These are phyloP conservation scores for Calliopum simillimum DNA, from an alignment of 2,888 invertebrate species.

Conservation along the genomic window DNA sequence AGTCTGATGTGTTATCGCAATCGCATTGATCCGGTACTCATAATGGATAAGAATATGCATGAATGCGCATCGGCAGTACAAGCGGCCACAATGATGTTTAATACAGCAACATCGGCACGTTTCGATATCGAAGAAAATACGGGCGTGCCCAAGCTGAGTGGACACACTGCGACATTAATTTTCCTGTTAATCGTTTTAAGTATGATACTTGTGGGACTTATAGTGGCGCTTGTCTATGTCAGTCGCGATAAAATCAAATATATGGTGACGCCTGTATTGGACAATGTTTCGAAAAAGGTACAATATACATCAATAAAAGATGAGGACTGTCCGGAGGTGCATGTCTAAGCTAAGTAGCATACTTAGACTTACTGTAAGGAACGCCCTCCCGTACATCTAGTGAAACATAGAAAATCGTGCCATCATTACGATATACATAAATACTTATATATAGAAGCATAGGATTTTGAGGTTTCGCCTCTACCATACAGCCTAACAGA, in stretches of 20 bases:
- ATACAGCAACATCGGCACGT: slow-evolving; percentile 51
- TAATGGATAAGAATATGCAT: slow-evolving; percentile 58
- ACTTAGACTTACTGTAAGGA: too few relatives aligned
- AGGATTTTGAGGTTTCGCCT: too few relatives aligned
- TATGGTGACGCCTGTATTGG: slow-evolving; percentile 73
- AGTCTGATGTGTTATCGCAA: slow-evolving; percentile 69
- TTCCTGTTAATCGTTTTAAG: slow-evolving; percentile 70
- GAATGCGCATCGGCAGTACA: slow-evolving; percentile 60
- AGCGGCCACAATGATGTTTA: slow-evolving; percentile 59
- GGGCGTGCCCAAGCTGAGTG: slow-evolving; percentile 45
- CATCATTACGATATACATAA: too few relatives aligned
- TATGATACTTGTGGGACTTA: slow-evolving; percentile 70
- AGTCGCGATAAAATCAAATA: slow-evolving; percentile 72
- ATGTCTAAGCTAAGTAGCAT: slow-evolving; percentile 55
- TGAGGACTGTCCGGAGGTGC: slow-evolving; percentile 69
- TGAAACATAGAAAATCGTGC: too few relatives aligned
- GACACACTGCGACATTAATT: slow-evolving; percentile 65
- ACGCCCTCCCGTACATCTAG: too few relatives aligned
- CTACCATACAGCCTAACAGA: too few relatives aligned
- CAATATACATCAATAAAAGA: slow-evolving; percentile 79
- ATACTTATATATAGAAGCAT: too few relatives aligned
- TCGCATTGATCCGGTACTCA: slow-evolving; percentile 57
- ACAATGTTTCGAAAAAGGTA: slow-evolving; percentile 76
- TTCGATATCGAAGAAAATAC: slow-evolving; percentile 46
- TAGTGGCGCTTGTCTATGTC: slow-evolving; percentile 73